Evolutionary conservation across 2,888 invertebrate species (phyloP).

Genomic region (Crossocerus cetratus): DNA sequence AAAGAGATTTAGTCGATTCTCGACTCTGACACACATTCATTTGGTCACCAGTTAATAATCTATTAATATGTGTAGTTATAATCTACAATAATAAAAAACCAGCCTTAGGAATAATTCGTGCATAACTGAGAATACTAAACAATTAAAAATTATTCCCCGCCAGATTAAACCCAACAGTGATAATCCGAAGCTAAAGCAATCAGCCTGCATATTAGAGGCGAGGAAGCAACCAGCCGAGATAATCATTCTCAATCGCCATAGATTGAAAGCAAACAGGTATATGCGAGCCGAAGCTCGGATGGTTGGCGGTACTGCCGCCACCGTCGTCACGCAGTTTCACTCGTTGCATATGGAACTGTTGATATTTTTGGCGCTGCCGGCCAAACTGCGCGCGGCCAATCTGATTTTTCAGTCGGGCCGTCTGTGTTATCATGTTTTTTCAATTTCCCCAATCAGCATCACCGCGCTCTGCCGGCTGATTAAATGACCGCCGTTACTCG

Average conservation of each 20-base stretch:
- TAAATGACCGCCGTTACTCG: constrained; percentile 16
- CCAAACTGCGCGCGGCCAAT: constrained; percentile 14
- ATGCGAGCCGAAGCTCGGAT: not conserved
- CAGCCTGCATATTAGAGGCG: constrained; percentile 35
- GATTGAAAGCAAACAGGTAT: constrained; percentile 60
- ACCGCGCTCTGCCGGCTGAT: not conserved
- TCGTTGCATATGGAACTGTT: constrained; percentile 39
- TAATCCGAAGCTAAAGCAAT: no score
- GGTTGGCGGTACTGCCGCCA: constrained; percentile 18
- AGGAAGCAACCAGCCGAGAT: constrained; percentile 20
- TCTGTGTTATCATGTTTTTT: constrained; percentile 8
- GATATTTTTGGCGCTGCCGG: constrained; percentile 8
- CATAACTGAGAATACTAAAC: constrained; percentile 9
- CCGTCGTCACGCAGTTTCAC: constrained; percentile 32
- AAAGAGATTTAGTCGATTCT: no score
- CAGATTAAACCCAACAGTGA: no score
- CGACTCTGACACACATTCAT: no score
- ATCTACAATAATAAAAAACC: no score
- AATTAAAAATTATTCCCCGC: constrained; percentile 17
- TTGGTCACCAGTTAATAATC: no score
- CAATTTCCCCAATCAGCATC: constrained; percentile 33
- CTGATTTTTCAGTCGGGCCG: constrained; percentile 24
- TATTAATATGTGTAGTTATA: no score
- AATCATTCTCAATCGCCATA: constrained; percentile 39
- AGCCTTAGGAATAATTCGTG: no score